A percentile compares a stretch with the other conserved stretches of the same genome.
These are phyloP conservation scores for Varroa destructor DNA, from an alignment of 1,140 invertebrate genomes.

Conservation along the genomic window DNA sequence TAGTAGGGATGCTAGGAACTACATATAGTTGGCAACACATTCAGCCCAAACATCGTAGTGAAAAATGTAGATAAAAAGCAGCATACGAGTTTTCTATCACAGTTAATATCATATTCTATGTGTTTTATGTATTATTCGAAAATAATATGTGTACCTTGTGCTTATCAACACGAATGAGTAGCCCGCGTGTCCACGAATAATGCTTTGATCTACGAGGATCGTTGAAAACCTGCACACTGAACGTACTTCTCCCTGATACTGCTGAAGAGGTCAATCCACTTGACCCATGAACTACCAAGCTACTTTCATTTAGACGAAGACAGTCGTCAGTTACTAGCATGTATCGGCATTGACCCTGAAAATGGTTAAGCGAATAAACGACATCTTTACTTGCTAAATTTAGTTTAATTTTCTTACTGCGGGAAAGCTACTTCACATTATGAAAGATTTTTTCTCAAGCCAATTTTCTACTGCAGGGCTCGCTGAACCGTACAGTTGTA, in stretches of 20 bases:
- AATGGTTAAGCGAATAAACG: not conserved
- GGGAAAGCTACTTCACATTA: too few relatives aligned
- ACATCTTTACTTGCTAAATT: too few relatives aligned
- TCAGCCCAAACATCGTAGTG: too few relatives aligned
- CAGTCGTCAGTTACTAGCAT: slow-evolving; percentile 63
- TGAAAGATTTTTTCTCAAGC: too few relatives aligned
- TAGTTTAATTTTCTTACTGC: too few relatives aligned
- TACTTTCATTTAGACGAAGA: slow-evolving; percentile 29
- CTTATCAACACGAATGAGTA: slow-evolving; percentile 54
- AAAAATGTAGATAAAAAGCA: too few relatives aligned
- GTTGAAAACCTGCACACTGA: slow-evolving; percentile 75
- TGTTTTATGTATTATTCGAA: slow-evolving; percentile 11
- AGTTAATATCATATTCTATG: not conserved
- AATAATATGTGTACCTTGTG: slow-evolving; percentile 33
- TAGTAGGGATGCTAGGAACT: too few relatives aligned
- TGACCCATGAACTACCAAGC: too few relatives aligned
- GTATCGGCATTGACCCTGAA: slow-evolving; percentile 67
- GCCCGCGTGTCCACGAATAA: slow-evolving; percentile 73
- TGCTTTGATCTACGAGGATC: slow-evolving; percentile 59
- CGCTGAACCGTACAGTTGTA: too few relatives aligned
- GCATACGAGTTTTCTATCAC: not conserved
- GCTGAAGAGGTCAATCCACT: too few relatives aligned
- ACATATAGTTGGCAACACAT: too few relatives aligned
- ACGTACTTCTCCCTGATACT: slow-evolving; percentile 40
- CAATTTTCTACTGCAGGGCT: too few relatives aligned